Evolutionary conservation across 2,888 invertebrate genomes (phyloP).

Genomic region (Deilephila porcellus): DNA sequence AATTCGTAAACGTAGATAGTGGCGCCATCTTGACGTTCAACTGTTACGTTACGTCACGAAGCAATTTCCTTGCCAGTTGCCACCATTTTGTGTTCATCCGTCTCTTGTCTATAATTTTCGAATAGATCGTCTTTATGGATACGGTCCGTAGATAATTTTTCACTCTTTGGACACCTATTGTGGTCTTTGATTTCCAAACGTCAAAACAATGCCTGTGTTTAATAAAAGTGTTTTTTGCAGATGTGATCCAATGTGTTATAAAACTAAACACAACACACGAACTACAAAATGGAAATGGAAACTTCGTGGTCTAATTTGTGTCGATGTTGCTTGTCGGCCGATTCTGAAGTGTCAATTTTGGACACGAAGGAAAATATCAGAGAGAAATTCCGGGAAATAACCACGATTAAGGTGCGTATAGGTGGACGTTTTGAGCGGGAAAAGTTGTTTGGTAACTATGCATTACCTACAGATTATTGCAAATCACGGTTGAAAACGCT

Average conservation of each 20-base stretch:
- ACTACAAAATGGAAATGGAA: conserved; percentile 68
- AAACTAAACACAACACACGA: conserved; percentile 49
- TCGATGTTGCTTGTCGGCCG: conserved; percentile 77
- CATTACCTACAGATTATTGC: conserved; percentile 2
- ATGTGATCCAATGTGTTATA: conserved; percentile 60
- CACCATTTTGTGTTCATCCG: conserved; percentile 74
- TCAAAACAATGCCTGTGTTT: conserved; percentile 71
- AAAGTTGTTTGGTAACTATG: conserved; percentile 1
- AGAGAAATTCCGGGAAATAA: conserved; percentile 73
- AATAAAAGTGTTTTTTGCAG: conserved; percentile 67
- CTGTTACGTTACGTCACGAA: conserved; percentile 32
- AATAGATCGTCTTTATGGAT: conserved; percentile 82
- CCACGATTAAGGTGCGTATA: conserved; percentile 67
- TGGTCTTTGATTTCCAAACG: conserved; percentile 72
- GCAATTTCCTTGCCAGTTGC: conserved; percentile 53
- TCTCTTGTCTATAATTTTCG: conserved; percentile 82
- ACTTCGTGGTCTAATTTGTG: conserved; percentile 74
- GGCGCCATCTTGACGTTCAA: conserved; percentile 29
- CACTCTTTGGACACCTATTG: conserved; percentile 79
- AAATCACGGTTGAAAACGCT: not conserved
- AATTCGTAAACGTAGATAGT: not conserved
- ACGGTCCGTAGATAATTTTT: conserved; percentile 84
- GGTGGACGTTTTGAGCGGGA: conserved; percentile 1
- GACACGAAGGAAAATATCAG: conserved; percentile 65
- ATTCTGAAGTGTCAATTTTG: conserved; percentile 73